Percentiles rank a stretch among this genome's conserved stretches.
phyloP scores from a whole-genome alignment of 2,888 invertebrate species.

The Taphrorychus bicolor region DNA sequence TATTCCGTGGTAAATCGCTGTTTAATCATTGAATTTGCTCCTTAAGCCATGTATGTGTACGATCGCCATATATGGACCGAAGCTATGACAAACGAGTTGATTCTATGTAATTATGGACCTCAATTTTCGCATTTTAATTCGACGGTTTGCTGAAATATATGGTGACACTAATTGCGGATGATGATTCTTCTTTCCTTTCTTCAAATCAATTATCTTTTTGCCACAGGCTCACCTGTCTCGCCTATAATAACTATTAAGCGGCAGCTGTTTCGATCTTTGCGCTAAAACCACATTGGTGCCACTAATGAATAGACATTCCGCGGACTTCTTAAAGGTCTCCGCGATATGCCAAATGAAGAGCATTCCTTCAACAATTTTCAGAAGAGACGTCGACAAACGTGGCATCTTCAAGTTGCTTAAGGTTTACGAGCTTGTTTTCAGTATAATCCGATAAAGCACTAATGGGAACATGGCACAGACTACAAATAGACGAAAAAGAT shows the following conservation, averaged over 20 bases:
- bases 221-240: constrained; percentile 7
- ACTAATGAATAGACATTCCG: constrained; percentile 1
- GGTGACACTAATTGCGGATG: constrained; percentile 15
- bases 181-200: constrained; percentile 6
- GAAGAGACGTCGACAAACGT: too few species aligned
- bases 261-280: background rate
- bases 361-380: background rate
- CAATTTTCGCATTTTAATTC: constrained; percentile 3
- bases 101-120: background rate
- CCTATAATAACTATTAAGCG: background rate
- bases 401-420: background rate
- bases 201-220: constrained; percentile 11
- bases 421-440: constrained; percentile 17
- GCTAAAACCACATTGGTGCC: background rate
- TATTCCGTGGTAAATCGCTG: background rate
- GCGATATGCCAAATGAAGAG: background rate
- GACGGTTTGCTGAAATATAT: constrained; percentile 1
- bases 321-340: background rate
- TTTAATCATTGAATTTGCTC: background rate
- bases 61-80: background rate
- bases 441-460: constrained; percentile 24
- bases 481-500: constrained; percentile 29
- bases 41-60: background rate
- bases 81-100: background rate
- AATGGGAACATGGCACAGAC: constrained; percentile 24